Conservation (phyloP, 2,888 invertebrate genomes). For the Agonopterix arenella region DNA sequence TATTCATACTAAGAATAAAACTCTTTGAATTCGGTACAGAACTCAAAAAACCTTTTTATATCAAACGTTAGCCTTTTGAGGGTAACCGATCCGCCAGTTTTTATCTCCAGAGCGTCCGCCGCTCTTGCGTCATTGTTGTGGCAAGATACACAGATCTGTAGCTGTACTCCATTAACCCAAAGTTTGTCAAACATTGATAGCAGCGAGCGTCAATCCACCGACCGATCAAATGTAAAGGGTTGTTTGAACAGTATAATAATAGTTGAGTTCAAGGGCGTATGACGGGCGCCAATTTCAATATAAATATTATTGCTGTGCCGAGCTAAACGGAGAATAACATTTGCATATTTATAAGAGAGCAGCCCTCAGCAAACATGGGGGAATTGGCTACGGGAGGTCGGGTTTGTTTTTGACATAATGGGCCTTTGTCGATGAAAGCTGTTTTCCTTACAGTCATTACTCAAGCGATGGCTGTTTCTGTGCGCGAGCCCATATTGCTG, state of each 20-base stretch:
- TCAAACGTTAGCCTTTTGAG: too few species aligned
- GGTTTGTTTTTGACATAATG: constrained; percentile 69
- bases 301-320: constrained; percentile 68
- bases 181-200: constrained; percentile 45
- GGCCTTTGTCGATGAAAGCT: constrained; percentile 52
- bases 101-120: too few species aligned
- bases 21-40: too few species aligned
- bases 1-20: too few species aligned
- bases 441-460: constrained; percentile 38
- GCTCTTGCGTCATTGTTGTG: not conserved
- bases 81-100: too few species aligned
- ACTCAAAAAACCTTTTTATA: too few species aligned
- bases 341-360: constrained; percentile 73
- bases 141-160: constrained; percentile 16
- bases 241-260: constrained; percentile 60
- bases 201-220: constrained; percentile 29
- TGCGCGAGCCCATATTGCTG: constrained; percentile 35
- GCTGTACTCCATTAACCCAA: constrained; percentile 26
- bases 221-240: constrained; percentile 45
- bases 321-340: constrained; percentile 67
- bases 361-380: constrained; percentile 64
- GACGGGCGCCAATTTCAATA: constrained; percentile 57
- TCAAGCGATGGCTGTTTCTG: constrained; percentile 4
- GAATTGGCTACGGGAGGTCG: constrained; percentile 45
- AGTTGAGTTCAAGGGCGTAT: constrained; percentile 58